Evolutionary conservation across 2,113 vertebrate species (phyloP), one percentile per base, ranked within the genome.

Genomic region (Bettongia penicillata): DNA sequence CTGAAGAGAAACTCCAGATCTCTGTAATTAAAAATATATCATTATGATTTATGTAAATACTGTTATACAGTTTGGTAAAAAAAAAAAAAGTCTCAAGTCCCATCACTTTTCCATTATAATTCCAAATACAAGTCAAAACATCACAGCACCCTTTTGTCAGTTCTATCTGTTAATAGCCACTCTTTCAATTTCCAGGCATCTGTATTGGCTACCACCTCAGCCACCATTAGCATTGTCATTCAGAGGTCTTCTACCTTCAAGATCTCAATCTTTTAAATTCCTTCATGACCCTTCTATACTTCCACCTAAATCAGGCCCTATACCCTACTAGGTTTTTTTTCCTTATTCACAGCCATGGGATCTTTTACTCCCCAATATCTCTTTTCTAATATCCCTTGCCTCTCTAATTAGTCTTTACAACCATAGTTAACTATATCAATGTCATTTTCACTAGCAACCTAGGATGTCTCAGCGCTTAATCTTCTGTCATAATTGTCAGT

Each of bases 1-100:
- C 90, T 98, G 98, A 94, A 99, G 98, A 95, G 99, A 98, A 3
- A 98, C 99, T 97, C 99, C 99, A 95, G 98, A 96, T 55, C 96
- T 98, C 99, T 99, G 96, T n/a, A 51, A 97, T 91, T 94, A 57
- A 37, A 37, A 94, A 94, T 53, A 1, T 2, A 95, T 8, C 90
- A 22, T 95, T 53, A 95, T 0, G 10, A 24, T 94, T 94, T 97
- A 93, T 24, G 92, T n/a, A 37, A 68, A 68, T 68, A 16, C 3
- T 68, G 31, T 16, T 68, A 68, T 12, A 37, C 5, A 55, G 11
- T 14, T 68, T 37, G 61, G 51, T 92, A 22, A 37, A 68, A 37
- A 61, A 22, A 31, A 68, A 37, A 68, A 68, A 37, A 16, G 12
- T 37, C 11, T 68, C 12, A 68, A 68, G 1, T 16, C 37, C 19